Evolutionary conservation across 1,140 invertebrate species (phyloP).

Genomic region (Wasmannia auropunctata): DNA sequence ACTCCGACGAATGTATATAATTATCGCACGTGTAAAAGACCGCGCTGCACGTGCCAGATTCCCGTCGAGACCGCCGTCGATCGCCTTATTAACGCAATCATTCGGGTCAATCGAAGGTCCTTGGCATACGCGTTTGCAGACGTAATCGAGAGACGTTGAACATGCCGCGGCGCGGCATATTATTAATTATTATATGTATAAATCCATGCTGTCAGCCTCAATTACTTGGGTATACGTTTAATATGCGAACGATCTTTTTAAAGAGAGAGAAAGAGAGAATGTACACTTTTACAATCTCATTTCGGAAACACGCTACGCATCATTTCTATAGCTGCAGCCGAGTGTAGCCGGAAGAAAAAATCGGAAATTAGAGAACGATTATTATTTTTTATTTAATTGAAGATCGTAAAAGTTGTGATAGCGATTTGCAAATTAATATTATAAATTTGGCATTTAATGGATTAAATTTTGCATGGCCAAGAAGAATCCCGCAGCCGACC

Average conservation of each 20-base stretch:
- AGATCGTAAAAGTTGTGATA: no score
- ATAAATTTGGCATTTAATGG: no score
- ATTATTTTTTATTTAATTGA: no score
- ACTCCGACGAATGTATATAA: neutral
- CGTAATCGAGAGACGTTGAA: neutral
- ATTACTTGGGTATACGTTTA: neutral
- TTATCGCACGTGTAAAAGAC: neutral
- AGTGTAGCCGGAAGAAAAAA: no score
- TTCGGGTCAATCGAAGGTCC: constrained; percentile 9
- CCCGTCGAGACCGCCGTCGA: neutral
- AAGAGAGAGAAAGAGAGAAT: neutral
- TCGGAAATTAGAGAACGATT: no score
- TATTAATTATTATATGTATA: neutral
- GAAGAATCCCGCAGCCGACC: no score
- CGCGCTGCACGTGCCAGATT: neutral
- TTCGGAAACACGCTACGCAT: neutral
- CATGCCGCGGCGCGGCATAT: neutral
- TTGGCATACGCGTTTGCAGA: neutral
- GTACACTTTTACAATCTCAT: no score
- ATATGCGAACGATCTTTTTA: neutral
- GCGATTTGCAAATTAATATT: no score
- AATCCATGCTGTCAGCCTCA: neutral
- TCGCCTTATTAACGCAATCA: constrained; percentile 1
- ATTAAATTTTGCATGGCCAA: no score
- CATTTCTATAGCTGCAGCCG: neutral